phyloP scores from a whole-genome alignment of 1,140 invertebrate genomes.

The Lepidurus couesii region DNA sequence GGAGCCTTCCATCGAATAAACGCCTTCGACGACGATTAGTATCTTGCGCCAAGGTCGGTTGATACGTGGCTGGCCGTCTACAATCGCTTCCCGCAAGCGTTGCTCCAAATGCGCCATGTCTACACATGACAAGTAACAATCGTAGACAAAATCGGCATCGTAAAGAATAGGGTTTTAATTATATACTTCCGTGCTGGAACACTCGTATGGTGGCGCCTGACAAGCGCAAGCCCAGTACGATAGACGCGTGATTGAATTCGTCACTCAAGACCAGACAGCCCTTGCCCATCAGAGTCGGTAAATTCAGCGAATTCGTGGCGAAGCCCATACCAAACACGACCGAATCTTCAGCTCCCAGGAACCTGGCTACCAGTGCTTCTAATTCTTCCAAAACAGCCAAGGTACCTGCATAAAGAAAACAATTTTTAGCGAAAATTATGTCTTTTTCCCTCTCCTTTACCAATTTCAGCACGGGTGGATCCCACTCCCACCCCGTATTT shows the following conservation, averaged over 20 bases:
- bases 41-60: constrained; percentile 79
- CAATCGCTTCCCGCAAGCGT: constrained; percentile 67
- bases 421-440: neutral
- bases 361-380: constrained; percentile 76
- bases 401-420: constrained; percentile 51
- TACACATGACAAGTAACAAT: constrained; percentile 42
- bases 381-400: constrained; percentile 70
- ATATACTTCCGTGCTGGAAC: constrained; percentile 77
- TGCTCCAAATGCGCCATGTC: constrained; percentile 82
- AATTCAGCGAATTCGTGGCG: constrained; percentile 91
- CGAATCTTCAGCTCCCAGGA: constrained; percentile 88
- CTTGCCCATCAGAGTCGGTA: constrained; percentile 75
- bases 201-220: constrained; percentile 79
- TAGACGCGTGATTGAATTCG: constrained; percentile 93
- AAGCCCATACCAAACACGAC: constrained; percentile 98
- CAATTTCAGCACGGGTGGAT: constrained; percentile 57
- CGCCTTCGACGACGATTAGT: constrained; percentile 87
- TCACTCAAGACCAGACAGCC: constrained; percentile 89
- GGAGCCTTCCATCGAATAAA: constrained; percentile 98
- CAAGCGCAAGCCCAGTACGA: constrained; percentile 86
- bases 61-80: constrained; percentile 70
- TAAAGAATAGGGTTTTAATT: constrained; percentile 20
- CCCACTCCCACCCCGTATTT: constrained; percentile 62
- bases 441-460: constrained; percentile 40
- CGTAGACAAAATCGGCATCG: neutral